Evolutionary conservation across 2,888 invertebrate genomes (phyloP), one percentile per base, ranked within the genome.

Genomic region (Melanargia galathea): DNA sequence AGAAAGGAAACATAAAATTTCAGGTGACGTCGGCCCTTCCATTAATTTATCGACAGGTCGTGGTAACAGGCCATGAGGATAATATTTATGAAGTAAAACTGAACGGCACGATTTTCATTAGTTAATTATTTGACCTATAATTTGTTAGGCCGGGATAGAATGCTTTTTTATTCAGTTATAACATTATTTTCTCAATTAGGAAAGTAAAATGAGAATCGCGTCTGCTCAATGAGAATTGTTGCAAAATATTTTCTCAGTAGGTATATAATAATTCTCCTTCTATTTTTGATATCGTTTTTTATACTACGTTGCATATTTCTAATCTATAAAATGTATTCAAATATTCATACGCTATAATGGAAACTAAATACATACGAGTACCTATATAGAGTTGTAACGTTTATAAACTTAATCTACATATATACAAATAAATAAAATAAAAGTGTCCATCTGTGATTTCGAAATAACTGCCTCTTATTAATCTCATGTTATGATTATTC

Each of bases 31-130:
- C 80, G 85, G 83, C 77, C 86, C 84, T 86, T 84, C 86, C 84
- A 89, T 88, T 88, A 89, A 89, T 89, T 89, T 88, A 89, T 90
- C 86, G 89, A 86, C 86, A 87, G 87, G 81, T 87, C 90, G 88
- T 89, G 89, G 88, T 86, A 88, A 84, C 86, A 82, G 89, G 86
- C 87, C 83, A 87, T 89, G 87, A 89, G 81, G 84, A 83, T 86
- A 87, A 87, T 90, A 90, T 90, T 90, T 90, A 89, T 88, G 84
- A 87, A 86, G 84, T 81, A 82, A 83, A 86, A 82, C 81, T 74
- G 77, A 75, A 70, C 76, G 75, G 78, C 77, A 80, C 83, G 80
- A 86, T 80, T 85, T 86, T 88, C 88, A 89, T 89, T 87, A 89
- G 84, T 83, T 88, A 90, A 90, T 89, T 88, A 87, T 71, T 67